phyloP scores from a whole-genome alignment of 2,797 vertebrate genomes.

The Vultur gryphus region DNA sequence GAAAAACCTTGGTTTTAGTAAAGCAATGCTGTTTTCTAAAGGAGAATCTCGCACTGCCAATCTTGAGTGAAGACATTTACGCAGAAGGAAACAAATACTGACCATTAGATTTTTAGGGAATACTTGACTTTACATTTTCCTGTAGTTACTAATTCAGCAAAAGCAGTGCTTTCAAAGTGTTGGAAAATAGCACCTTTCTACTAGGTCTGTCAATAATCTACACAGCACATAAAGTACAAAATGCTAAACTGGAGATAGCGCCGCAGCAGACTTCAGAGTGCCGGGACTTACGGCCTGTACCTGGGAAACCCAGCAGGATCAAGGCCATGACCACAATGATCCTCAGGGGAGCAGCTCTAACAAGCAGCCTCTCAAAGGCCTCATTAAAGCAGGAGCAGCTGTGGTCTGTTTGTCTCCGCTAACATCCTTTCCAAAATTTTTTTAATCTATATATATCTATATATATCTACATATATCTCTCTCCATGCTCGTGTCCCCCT shows the following conservation, averaged over 20 bases:
- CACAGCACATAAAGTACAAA: background rate
- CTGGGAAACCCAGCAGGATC: background rate
- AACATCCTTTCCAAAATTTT: background rate
- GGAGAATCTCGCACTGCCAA: background rate
- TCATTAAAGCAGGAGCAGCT: background rate
- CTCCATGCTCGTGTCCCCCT: background rate
- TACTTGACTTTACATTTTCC: background rate
- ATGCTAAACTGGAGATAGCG: background rate
- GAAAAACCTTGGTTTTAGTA: background rate
- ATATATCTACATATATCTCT: background rate
- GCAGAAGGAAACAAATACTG: background rate
- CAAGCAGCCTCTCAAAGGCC: background rate
- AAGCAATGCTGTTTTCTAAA: background rate
- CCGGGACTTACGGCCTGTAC: background rate
- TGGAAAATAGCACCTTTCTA: background rate
- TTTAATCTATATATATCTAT: background rate
- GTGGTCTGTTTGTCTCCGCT: background rate
- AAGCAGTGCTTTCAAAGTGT: background rate
- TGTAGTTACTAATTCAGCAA: background rate
- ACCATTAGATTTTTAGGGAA: background rate
- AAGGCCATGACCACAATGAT: fast-evolving
- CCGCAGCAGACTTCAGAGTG: background rate
- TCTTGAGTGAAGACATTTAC: background rate
- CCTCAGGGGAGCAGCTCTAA: background rate
- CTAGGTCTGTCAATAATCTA: background rate